phyloP scores from a whole-genome alignment of 2,888 invertebrate species.

The Aleiodes leptofemur region DNA sequence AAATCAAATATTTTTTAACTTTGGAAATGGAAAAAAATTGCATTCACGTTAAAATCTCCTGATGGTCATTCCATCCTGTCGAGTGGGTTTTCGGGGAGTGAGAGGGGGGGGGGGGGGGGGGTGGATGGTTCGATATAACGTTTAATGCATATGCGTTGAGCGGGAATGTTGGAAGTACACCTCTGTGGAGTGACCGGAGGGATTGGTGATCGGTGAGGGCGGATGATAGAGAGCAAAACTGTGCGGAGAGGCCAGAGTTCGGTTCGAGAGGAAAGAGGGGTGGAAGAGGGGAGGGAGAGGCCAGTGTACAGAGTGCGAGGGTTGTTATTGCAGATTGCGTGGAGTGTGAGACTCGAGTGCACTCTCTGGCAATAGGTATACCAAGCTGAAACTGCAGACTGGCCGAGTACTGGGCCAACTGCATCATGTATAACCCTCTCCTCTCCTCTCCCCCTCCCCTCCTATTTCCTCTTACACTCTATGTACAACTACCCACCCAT shows the following conservation, averaged over 20 bases:
- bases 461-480: constrained; percentile 20
- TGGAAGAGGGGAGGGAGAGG: constrained; percentile 36
- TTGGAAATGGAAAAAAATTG: constrained; percentile 46
- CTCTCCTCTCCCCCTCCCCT: background rate
- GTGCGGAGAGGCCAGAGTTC: background rate
- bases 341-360: constrained; percentile 67
- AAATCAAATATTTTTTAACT: constrained; percentile 27
- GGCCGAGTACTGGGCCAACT: constrained; percentile 55
- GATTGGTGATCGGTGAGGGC: constrained; percentile 30
- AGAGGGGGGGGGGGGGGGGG: background rate
- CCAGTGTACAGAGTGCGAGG: constrained; percentile 62
- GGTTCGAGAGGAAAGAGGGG: constrained; percentile 17
- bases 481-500: constrained; percentile 33
- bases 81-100: constrained; percentile 32
- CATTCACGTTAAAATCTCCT: constrained; percentile 37
- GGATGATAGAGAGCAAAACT: constrained; percentile 30
- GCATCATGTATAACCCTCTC: constrained; percentile 10
- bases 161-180: constrained; percentile 33
- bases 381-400: constrained; percentile 57
- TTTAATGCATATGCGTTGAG: constrained; percentile 36
- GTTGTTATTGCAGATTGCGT: constrained; percentile 72
- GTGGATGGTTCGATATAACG: constrained; percentile 17
- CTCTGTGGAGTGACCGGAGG: constrained; percentile 36
- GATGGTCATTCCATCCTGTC: constrained; percentile 31
- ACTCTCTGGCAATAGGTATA: constrained; percentile 62